These are phyloP conservation scores for roundworm (Caenorhabditis elegans) DNA, from an alignment of 1,140 invertebrate species.

Conservation along the genomic window DNA sequence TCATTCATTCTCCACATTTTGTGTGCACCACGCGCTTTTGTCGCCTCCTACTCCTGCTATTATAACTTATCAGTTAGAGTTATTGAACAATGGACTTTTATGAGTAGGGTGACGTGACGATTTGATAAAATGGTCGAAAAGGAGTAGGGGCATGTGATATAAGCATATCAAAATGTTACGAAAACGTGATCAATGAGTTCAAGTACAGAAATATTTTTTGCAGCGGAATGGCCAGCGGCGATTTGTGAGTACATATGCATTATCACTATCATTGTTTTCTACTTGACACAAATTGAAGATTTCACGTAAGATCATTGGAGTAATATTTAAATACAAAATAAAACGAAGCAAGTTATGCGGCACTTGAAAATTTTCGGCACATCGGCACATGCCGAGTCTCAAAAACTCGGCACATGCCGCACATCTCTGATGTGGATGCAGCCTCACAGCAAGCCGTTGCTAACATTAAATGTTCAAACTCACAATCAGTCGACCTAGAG, in stretches of 20 bases:
- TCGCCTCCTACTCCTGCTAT: not conserved
- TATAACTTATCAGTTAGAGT: not conserved
- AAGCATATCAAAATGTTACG: not conserved
- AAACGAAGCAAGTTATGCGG: no score
- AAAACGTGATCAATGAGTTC: constrained; percentile 11
- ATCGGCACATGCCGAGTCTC: no score
- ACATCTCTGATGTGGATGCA: no score
- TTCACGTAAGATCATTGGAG: not conserved
- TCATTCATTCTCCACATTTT: not conserved
- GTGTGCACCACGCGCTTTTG: not conserved
- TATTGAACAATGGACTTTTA: constrained; percentile 4
- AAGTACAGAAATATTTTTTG: not conserved
- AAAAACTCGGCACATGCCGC: no score
- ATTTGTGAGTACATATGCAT: constrained; percentile 11
- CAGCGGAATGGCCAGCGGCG: not conserved
- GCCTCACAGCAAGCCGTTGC: no score
- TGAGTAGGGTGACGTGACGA: not conserved
- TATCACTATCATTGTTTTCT: not conserved
- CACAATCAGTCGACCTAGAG: no score
- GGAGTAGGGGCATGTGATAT: not conserved
- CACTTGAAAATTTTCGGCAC: no score
- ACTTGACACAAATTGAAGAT: not conserved
- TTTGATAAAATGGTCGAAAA: not conserved
- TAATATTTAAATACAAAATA: no score
- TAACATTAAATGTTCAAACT: no score